Evolutionary conservation across 2,797 vertebrate genomes (phyloP).

Genomic region (Sebastes matsubarae): DNA sequence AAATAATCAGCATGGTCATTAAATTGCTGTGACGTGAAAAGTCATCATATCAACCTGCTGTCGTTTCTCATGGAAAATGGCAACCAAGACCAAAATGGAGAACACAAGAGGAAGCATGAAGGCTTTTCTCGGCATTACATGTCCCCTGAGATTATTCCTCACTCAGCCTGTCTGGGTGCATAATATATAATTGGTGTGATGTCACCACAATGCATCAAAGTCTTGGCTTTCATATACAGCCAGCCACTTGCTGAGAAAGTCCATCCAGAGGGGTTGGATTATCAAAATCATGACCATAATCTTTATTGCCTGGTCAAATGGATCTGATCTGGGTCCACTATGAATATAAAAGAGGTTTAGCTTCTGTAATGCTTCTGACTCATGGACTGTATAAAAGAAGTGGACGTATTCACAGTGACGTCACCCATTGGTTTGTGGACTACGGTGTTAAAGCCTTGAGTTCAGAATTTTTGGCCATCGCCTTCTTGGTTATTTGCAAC

Average conservation of each 20-base stretch:
- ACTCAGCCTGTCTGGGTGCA: neutral
- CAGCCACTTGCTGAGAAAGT: neutral
- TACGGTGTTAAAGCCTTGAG: no score
- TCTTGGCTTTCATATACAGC: neutral
- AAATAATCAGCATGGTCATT: neutral
- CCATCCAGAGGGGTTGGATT: neutral
- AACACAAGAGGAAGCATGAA: neutral
- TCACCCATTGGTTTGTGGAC: no score
- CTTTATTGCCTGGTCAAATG: neutral
- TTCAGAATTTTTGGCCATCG: fast-evolving
- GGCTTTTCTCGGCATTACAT: neutral
- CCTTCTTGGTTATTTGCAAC: no score
- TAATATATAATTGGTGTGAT: neutral
- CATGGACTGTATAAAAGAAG: no score
- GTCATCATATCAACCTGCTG: neutral
- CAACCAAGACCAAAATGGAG: neutral
- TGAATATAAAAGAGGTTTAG: neutral
- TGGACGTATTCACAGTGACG: no score
- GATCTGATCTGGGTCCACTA: neutral
- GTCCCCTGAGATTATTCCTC: neutral
- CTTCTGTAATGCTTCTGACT: fast-evolving
- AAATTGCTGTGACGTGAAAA: neutral
- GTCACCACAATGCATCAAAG: neutral
- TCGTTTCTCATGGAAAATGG: neutral
- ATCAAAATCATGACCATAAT: neutral